Percentiles rank a stretch among this genome's conserved stretches.
phyloP scores from a whole-genome alignment of 2,113 vertebrate species.

The Chaetorhynchus papuensis region DNA sequence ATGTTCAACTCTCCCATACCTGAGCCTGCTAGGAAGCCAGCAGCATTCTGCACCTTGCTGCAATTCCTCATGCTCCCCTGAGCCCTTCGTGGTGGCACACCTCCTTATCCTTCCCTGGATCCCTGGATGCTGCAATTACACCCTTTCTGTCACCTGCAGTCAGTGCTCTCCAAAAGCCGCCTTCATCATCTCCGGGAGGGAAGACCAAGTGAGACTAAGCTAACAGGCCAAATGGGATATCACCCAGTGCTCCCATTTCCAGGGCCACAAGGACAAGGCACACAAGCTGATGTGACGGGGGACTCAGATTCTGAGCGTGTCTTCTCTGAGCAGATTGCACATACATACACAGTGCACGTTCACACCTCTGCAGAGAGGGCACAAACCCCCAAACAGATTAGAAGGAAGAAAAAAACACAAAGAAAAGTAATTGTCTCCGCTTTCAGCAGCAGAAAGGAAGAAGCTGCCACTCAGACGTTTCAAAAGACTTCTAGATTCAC shows the following conservation, averaged over 20 bases:
- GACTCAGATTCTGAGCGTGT: not conserved
- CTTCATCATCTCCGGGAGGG: fast-evolving
- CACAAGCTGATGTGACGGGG: fast-evolving
- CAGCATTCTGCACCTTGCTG: not conserved
- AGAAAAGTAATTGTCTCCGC: not conserved
- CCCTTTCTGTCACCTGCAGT: not conserved
- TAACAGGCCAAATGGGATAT: not conserved
- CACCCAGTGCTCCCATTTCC: not conserved
- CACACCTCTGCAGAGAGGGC: not conserved
- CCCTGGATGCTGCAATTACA: not conserved
- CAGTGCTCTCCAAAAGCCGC: not conserved
- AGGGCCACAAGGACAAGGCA: not conserved
- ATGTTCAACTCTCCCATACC: not conserved
- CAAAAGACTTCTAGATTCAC: not conserved
- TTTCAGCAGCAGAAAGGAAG: not conserved
- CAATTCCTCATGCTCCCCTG: not conserved
- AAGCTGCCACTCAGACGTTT: not conserved
- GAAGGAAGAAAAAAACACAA: not conserved
- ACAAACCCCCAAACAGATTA: not conserved
- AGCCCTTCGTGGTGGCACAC: fast-evolving
- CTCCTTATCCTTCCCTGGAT: not conserved
- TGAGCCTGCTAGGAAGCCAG: not conserved
- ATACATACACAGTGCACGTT: fast-evolving
- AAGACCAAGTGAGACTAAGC: not conserved
- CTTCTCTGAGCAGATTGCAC: not conserved